Conservation (phyloP, 2,888 invertebrate genomes). For the Drosophila borborema region DNA sequence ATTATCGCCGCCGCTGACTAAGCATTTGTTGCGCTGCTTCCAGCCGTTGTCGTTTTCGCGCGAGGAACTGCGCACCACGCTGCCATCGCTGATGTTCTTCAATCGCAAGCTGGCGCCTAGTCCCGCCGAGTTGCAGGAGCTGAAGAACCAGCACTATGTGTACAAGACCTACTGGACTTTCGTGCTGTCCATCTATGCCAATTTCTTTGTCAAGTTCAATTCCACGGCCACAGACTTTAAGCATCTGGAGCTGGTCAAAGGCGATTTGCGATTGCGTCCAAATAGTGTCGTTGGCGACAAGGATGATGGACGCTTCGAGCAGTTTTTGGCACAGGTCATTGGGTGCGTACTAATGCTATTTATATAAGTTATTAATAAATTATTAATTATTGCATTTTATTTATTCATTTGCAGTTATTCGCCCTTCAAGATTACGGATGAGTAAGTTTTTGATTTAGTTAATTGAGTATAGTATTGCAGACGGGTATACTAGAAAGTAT, state of each 20-base stretch:
- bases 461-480: not conserved
- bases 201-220: constrained; percentile 83
- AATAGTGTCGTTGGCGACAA: constrained; percentile 81
- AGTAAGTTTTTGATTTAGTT: constrained; percentile 66
- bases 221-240: constrained; percentile 74
- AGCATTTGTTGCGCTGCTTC: constrained; percentile 83
- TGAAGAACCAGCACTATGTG: constrained; percentile 83
- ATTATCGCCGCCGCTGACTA: constrained; percentile 83
- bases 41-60: constrained; percentile 83
- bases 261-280: constrained; percentile 81
- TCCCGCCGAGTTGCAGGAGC: constrained; percentile 78
- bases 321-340: constrained; percentile 81
- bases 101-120: constrained; percentile 83
- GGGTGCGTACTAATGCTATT: constrained; percentile 50
- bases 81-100: constrained; percentile 83
- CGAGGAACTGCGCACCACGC: constrained; percentile 82
- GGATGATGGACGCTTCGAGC: constrained; percentile 82
- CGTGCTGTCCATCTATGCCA: constrained; percentile 83
- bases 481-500: not conserved
- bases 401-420: constrained; percentile 67
- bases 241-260: constrained; percentile 78
- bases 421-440: constrained; percentile 77
- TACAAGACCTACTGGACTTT: constrained; percentile 85
- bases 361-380: no score
- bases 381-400: not conserved